Conservation (phyloP, 2,113 vertebrate genomes). For the Stomatorhinus ivindoensis region DNA sequence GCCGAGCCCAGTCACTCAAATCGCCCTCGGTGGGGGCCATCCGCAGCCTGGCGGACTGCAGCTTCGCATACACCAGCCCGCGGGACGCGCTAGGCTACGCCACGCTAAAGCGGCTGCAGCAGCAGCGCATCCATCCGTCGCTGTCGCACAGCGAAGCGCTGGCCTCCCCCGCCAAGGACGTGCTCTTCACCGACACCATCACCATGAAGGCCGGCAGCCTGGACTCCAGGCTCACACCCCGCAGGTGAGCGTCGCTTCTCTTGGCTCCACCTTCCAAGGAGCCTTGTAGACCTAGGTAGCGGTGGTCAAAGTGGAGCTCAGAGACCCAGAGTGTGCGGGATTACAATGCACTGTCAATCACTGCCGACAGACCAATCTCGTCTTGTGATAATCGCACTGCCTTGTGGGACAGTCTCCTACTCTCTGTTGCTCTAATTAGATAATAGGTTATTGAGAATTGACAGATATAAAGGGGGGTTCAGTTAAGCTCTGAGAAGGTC, state of each 20-base stretch:
- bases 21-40: slow-evolving; percentile 86
- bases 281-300: background rate
- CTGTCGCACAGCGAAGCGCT: slow-evolving; percentile 92
- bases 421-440: background rate
- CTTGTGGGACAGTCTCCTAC: background rate
- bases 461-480: background rate
- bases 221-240: slow-evolving; percentile 90
- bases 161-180: slow-evolving; percentile 92
- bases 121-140: slow-evolving; percentile 95
- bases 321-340: background rate
- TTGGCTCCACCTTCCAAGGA: background rate
- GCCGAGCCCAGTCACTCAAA: slow-evolving; percentile 91
- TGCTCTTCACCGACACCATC: slow-evolving; percentile 95
- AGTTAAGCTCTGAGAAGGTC: background rate
- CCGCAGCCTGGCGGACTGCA: slow-evolving; percentile 90
- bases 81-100: slow-evolving; percentile 93
- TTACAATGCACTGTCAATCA: background rate
- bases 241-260: slow-evolving; percentile 61
- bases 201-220: slow-evolving; percentile 97
- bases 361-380: background rate
- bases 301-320: background rate
- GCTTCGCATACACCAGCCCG: slow-evolving; percentile 93
- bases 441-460: background rate
- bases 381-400: background rate
- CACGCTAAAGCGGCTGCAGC: slow-evolving; percentile 86